Evolutionary conservation across 2,797 vertebrate genomes (phyloP).

Genomic region (Amblyraja radiata): DNA sequence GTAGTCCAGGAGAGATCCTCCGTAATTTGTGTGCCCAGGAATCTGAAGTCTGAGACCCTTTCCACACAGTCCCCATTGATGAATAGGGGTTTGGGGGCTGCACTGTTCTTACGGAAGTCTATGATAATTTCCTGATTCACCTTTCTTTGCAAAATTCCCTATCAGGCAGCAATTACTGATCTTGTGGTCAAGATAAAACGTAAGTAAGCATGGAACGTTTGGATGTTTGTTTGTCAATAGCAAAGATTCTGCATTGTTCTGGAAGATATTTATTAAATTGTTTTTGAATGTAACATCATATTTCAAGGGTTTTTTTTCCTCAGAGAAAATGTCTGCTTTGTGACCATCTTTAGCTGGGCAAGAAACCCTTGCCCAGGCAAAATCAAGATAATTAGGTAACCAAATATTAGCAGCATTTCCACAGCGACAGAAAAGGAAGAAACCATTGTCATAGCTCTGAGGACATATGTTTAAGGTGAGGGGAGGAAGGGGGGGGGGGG

Average conservation of each 20-base stretch:
- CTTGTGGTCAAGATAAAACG: neutral
- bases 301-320: neutral
- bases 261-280: neutral
- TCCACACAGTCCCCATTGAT: too few relatives aligned
- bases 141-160: conserved; percentile 11
- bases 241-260: neutral
- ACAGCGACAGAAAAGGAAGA: neutral
- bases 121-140: too few relatives aligned
- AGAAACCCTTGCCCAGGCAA: neutral
- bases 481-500: too few relatives aligned
- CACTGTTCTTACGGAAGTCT: too few relatives aligned
- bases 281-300: neutral
- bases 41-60: too few relatives aligned
- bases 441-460: neutral
- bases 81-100: too few relatives aligned
- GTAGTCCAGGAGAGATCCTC: too few relatives aligned
- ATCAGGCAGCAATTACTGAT: neutral
- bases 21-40: too few relatives aligned
- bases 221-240: neutral
- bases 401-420: neutral
- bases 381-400: neutral
- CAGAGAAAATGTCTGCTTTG: neutral
- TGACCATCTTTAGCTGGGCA: neutral
- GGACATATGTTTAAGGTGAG: too few relatives aligned
- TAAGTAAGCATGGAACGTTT: conserved; percentile 6